These are phyloP conservation scores for Platygyra sinensis DNA, from an alignment of 64 coral and sea anemone genomes.

Conservation along the genomic window DNA sequence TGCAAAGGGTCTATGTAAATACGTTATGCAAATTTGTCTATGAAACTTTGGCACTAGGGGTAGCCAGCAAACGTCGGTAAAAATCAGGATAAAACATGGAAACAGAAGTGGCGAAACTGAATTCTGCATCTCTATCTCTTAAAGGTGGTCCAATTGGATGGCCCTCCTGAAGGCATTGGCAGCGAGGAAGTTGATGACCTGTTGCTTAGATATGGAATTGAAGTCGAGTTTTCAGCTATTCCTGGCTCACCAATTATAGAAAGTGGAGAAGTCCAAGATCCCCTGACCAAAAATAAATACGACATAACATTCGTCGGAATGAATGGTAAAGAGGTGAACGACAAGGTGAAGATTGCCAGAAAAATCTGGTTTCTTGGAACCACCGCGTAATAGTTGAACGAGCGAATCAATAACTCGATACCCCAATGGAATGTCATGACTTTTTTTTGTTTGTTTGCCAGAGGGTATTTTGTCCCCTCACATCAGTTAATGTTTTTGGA, in stretches of 20 bases:
- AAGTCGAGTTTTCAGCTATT: constrained; percentile 17
- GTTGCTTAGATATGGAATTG: constrained; percentile 13
- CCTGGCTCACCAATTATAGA: neutral
- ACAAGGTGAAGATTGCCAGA: constrained; percentile 17
- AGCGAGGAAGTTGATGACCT: neutral
- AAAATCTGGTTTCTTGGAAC: constrained; percentile 30
- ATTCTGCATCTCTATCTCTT: neutral
- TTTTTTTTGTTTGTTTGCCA: too few relatives aligned
- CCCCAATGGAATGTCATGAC: too few relatives aligned
- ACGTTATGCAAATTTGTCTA: too few relatives aligned
- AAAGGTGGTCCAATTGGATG: constrained; percentile 9
- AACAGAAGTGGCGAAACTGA: neutral
- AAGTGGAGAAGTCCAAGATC: constrained; percentile 22
- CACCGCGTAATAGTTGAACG: neutral
- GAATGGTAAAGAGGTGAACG: constrained; percentile 5
- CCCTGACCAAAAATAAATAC: constrained; percentile 11
- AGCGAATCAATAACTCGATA: too few relatives aligned
- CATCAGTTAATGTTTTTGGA: too few relatives aligned
- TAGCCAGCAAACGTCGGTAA: too few relatives aligned
- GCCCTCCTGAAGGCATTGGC: neutral
- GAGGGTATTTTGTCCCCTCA: too few relatives aligned
- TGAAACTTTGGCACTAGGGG: too few relatives aligned
- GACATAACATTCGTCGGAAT: constrained; percentile 37
- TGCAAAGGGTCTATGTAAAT: too few relatives aligned
- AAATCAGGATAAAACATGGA: too few relatives aligned